Conservation (phyloP, 2,113 vertebrate genomes). For the Chelonoidis abingdonii region DNA sequence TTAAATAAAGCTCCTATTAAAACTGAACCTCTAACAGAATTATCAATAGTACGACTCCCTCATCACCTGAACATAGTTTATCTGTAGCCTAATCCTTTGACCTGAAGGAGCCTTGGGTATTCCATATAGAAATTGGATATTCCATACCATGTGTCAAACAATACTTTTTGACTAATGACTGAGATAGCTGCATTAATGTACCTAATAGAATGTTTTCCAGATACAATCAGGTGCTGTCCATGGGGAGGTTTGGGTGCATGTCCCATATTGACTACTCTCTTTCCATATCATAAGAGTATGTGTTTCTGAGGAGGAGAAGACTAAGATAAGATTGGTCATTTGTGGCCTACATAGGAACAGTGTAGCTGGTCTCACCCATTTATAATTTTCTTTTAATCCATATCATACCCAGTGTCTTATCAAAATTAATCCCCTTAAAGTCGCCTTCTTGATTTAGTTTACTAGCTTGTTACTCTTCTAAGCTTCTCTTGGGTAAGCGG, state of each 20-base stretch:
- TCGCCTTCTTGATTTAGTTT: background rate
- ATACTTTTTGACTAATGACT: fast-evolving
- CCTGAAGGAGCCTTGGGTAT: background rate
- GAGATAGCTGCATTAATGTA: background rate
- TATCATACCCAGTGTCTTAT: background rate
- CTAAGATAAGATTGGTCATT: background rate
- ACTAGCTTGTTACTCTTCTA: background rate
- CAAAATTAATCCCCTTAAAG: background rate
- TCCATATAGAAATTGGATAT: background rate
- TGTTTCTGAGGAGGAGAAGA: background rate
- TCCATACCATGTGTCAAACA: background rate
- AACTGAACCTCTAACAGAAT: background rate
- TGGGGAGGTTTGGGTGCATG: background rate
- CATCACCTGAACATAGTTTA: background rate
- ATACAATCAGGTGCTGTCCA: background rate
- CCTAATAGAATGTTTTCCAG: fast-evolving
- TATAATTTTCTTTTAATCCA: background rate
- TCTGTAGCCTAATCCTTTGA: background rate
- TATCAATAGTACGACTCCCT: background rate
- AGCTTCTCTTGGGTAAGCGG: background rate
- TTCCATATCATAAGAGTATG: background rate
- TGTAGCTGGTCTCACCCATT: background rate
- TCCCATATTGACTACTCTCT: background rate
- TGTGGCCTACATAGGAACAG: background rate
- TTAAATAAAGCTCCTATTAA: background rate